A percentile compares a stretch with the other conserved stretches of the same genome.
Conservation (phyloP, 2,888 invertebrate species). For the Nomada ferruginata region DNA sequence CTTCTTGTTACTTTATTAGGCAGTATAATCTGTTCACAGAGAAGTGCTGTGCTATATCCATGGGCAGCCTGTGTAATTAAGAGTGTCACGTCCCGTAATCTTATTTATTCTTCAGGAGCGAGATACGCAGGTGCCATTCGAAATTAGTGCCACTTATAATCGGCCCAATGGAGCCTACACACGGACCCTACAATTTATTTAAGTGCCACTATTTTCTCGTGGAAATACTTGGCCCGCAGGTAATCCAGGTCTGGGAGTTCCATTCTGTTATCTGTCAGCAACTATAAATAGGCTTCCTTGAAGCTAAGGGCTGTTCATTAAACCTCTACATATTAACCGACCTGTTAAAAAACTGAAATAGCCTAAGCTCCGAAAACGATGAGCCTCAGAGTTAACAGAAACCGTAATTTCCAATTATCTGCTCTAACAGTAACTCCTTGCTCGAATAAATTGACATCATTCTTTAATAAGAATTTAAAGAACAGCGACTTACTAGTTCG, state of each 20-base stretch:
- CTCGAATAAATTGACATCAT: too few relatives aligned
- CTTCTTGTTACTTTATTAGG: too few relatives aligned
- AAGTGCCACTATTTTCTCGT: slow-evolving; percentile 21
- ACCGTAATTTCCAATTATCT: too few relatives aligned
- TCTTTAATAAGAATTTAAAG: too few relatives aligned
- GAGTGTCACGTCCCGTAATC: slow-evolving; percentile 22
- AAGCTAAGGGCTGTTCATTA: slow-evolving; percentile 1
- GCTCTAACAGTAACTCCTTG: too few relatives aligned
- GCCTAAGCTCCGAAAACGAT: background rate
- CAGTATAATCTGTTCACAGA: background rate
- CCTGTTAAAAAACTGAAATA: background rate
- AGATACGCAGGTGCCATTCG: slow-evolving; percentile 16
- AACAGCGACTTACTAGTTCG: too few relatives aligned
- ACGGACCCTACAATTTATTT: slow-evolving; percentile 32
- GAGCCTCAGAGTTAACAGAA: background rate
- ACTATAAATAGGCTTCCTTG: background rate
- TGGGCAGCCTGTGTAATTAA: slow-evolving; percentile 11
- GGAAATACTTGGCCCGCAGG: slow-evolving; percentile 20
- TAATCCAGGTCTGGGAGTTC: slow-evolving; percentile 11
- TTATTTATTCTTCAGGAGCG: slow-evolving; percentile 16
- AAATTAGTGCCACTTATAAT: slow-evolving; percentile 29
- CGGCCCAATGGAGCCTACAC: slow-evolving; percentile 12
- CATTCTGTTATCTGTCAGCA: slow-evolving; percentile 18
- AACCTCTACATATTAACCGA: background rate
- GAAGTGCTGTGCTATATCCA: background rate